Base-by-base conservation (phyloP, 1,140 invertebrate genomes). In the Drosophila tristis region DNA sequence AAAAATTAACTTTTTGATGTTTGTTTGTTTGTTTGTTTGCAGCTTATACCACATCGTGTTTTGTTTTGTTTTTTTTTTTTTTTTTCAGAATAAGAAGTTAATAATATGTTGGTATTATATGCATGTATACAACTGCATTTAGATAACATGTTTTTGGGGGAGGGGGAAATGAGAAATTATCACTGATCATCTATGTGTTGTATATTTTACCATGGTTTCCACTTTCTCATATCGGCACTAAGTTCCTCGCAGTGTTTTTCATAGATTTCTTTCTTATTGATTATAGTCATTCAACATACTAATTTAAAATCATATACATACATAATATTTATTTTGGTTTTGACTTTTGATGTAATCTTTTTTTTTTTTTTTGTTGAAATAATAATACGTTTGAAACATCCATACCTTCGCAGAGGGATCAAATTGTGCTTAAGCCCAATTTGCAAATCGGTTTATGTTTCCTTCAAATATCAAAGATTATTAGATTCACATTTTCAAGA, bases 211-310 rank as follows among this genome's bases (percentile, higher is more conserved):
- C 15, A 58, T 44, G 42, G 25, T 25, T 58, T 23, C 13, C 29
- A 0, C 25, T 13, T 16, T 54, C 39, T 26, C 16, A 55, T 39
- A 39, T 44, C 50, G 26, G 53, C 20, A 47, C 20, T 56, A 47
- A 23, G 44, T 48, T 64, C 5, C 7, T 29, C 13, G 7, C 13
- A 15, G n/a, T n/a, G 39, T 49, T 31, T 57, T 48, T 67, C 65
- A 48, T 55, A 39, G 26, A 55, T 68, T 13, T 2, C 35, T 44
- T 31, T n/a, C 26, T 68, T 49, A 57, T 56, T 23, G 64, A 45
- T 57, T 70, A 70, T 57, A 68, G 51, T 70, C 44, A 35, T 50
- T 50, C 29, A 70, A 70, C 66, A 39, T 42, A 31, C 31, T 68
- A 54, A 39, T 7, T 15, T 5, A 42, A 35, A 29, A 31, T 15